phyloP scores from a whole-genome alignment of 2,797 vertebrate genomes.

The Intellagama lesueurii region DNA sequence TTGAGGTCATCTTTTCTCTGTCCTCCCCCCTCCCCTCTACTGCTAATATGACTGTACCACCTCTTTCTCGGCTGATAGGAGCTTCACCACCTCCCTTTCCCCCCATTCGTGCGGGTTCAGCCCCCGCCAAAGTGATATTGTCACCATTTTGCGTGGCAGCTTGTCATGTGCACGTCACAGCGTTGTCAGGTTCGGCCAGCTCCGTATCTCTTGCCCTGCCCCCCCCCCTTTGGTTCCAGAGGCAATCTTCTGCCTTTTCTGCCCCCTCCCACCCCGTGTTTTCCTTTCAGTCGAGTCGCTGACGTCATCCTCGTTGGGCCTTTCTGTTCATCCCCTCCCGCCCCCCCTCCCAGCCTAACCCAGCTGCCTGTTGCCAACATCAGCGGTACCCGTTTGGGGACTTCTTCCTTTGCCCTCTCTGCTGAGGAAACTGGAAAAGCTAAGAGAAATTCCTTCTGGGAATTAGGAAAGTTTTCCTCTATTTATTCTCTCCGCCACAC shows the following conservation, averaged over 20 bases:
- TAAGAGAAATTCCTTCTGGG: neutral
- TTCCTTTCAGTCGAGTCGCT: slow-evolving; percentile 32
- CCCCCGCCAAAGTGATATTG: slow-evolving; percentile 4
- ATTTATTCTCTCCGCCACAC: neutral
- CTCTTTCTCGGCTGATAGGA: neutral
- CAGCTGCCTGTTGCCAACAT: slow-evolving; percentile 24
- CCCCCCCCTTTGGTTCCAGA: neutral
- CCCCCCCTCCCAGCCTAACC: neutral
- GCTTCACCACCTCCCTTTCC: neutral
- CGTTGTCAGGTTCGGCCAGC: slow-evolving; percentile 21
- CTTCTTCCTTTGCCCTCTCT: too few species aligned
- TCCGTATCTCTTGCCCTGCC: neutral
- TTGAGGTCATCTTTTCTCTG: too few species aligned
- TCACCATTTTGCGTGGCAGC: slow-evolving; percentile 21
- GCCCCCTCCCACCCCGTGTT: neutral
- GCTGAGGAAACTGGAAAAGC: neutral
- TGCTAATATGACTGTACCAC: neutral
- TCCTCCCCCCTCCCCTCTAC: neutral
- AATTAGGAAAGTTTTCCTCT: neutral
- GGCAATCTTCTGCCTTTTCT: neutral
- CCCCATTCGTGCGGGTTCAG: neutral
- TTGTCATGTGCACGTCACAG: slow-evolving; percentile 21
- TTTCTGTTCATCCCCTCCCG: neutral
- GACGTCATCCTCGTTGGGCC: slow-evolving; percentile 32
- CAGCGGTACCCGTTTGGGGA: neutral